Percentiles rank a stretch among this genome's conserved stretches.
These are phyloP conservation scores for Drosophila testacea DNA, from an alignment of 2,888 invertebrate genomes.

Conservation along the genomic window DNA sequence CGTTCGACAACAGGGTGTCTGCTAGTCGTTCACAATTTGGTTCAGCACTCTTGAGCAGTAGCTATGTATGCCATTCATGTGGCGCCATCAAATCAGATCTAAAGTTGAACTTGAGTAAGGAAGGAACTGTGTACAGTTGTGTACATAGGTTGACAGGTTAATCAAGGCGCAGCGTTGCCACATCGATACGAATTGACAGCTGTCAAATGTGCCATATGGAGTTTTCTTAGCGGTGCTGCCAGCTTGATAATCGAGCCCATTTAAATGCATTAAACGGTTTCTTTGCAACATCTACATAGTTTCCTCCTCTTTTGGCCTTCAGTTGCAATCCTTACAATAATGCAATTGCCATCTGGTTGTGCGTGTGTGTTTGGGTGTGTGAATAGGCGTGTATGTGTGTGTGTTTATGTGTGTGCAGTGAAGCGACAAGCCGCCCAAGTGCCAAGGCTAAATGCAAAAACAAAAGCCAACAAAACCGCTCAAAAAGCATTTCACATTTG, in stretches of 20 bases:
- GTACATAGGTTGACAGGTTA: slow-evolving; percentile 18
- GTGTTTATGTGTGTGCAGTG: slow-evolving; percentile 36
- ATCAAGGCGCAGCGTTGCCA: slow-evolving; percentile 37
- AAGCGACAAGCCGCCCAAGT: slow-evolving; percentile 40
- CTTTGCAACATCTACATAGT: slow-evolving; percentile 23
- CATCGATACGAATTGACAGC: slow-evolving; percentile 57
- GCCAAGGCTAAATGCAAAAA: slow-evolving; percentile 36
- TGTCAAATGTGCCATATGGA: slow-evolving; percentile 55
- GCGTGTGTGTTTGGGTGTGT: slow-evolving; percentile 4
- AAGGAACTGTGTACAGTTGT: slow-evolving; percentile 10
- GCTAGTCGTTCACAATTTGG: not conserved
- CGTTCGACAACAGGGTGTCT: not conserved
- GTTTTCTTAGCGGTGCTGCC: slow-evolving; percentile 40
- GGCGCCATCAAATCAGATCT: slow-evolving; percentile 10
- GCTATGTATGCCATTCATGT: slow-evolving; percentile 4
- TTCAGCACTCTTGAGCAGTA: not conserved
- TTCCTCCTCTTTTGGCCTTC: slow-evolving; percentile 2
- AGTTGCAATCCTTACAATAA: not conserved
- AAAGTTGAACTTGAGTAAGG: slow-evolving; percentile 4
- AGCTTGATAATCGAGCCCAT: slow-evolving; percentile 68
- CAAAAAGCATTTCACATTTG: slow-evolving; percentile 48
- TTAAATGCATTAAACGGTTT: slow-evolving; percentile 69
- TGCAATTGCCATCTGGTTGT: slow-evolving; percentile 1
- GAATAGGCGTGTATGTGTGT: slow-evolving; percentile 7
- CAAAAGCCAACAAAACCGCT: slow-evolving; percentile 25